Evolutionary conservation across 2,888 invertebrate genomes (phyloP).

Genomic region (Acrobasis repandana): DNA sequence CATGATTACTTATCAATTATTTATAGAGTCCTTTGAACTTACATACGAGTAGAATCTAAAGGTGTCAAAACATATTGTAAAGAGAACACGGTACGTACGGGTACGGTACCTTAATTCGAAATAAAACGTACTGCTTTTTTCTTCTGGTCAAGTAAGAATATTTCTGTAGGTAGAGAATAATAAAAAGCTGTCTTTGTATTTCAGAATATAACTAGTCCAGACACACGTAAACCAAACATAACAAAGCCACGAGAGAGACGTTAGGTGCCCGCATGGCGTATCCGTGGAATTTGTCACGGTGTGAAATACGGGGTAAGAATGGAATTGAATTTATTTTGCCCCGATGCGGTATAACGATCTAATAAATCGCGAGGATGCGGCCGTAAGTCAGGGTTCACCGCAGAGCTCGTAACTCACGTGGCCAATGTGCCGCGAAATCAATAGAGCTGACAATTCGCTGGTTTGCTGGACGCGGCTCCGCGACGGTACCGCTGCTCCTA

Average conservation of each 20-base stretch:
- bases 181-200: conserved; percentile 21
- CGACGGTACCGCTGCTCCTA: conserved; percentile 14
- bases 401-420: conserved; percentile 69
- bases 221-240: conserved; percentile 37
- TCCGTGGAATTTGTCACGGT: conserved; percentile 62
- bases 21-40: no score
- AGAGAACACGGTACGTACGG: no score
- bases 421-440: conserved; percentile 80
- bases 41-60: no score
- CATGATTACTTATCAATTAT: no score
- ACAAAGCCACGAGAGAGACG: conserved; percentile 44
- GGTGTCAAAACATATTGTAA: no score
- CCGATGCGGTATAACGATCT: conserved; percentile 71
- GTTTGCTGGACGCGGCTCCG: conserved; percentile 24
- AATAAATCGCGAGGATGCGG: conserved; percentile 73
- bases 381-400: conserved; percentile 69
- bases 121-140: no score
- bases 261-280: conserved; percentile 59
- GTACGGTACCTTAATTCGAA: no score
- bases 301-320: conserved; percentile 64
- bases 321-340: conserved; percentile 72
- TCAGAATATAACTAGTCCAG: conserved; percentile 3
- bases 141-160: no score
- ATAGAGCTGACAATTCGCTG: conserved; percentile 60
- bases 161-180: no score